Evolutionary conservation across 53 echinoderm and acorn worm species (phyloP), one percentile per base, ranked within the genome.

Genomic region (Actinopyga echinites): DNA sequence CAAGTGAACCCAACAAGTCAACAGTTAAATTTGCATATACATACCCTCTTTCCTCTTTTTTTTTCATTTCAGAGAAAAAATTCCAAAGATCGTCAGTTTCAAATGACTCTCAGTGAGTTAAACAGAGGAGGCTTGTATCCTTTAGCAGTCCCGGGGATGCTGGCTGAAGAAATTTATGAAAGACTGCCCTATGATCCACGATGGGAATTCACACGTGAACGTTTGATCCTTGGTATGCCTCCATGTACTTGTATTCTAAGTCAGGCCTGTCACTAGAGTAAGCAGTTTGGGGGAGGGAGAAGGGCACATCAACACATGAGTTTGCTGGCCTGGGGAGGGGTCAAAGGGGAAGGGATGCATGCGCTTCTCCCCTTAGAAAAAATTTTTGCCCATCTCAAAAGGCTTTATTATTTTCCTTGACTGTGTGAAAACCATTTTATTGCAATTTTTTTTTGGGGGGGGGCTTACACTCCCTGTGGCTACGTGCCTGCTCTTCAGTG

Each of bases 171-270:
- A 38, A 83, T 88, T 20, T 90, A 79, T 42, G 93, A 93, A 53
- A 82, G 90, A 82, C 4, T 91, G 65, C 91, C 93, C 17, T 95
- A 93, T 75, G 85, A 95, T 75, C 57, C 86, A 29, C 49, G 71
- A 34, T 95, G 95, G 95, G 95, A 95, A 86, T 95, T 93, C 34
- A 93, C 93, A 23, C 64, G 89, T 5, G 95, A 95, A 34, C 74
- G 93, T 15, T 83, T 95, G 38, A 86, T 83, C 31, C 75, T 95
- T 1, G 95, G 95, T 91, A 83, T 75, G 84, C 43, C 45, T 64
- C 6, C 8, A 13, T 20, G 15, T 28, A 36, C 29, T 13, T 80
- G 78, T 40, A 7, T 8, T 3, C 8, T 40, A 24, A 0, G 7
- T 33, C 24, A 19, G 15, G 12, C 10, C 40, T 10, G 10, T 40